These are phyloP conservation scores for Neolamprologus toae DNA, from an alignment of 2,113 vertebrate species.

Conservation along the genomic window DNA sequence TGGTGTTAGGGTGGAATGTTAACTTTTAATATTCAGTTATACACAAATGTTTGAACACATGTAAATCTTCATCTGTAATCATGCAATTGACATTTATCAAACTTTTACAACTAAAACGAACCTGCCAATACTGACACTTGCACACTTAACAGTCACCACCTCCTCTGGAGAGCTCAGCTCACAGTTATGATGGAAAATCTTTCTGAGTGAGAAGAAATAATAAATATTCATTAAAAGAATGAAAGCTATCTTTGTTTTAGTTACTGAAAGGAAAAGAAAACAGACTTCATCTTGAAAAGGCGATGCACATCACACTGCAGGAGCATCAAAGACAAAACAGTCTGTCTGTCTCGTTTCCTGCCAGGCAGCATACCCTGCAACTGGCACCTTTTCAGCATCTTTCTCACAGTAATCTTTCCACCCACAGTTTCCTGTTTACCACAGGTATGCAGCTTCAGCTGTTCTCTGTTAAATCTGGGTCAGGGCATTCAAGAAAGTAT, in stretches of 20 bases:
- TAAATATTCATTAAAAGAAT: not conserved
- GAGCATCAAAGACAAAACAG: not conserved
- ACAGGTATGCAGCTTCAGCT: too few species aligned
- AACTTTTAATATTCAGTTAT: rapidly evolving
- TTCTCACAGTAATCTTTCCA: too few species aligned
- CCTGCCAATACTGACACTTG: rapidly evolving
- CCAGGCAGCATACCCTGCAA: too few species aligned
- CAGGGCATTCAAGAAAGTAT: too few species aligned
- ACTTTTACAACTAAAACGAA: not conserved
- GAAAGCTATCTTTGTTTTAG: not conserved
- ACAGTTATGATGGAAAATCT: not conserved
- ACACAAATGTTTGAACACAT: not conserved
- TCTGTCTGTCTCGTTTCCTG: too few species aligned
- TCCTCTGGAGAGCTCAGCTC: not conserved
- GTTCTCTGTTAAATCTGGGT: too few species aligned
- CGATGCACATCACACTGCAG: not conserved
- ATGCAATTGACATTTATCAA: not conserved
- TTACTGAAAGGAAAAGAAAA: not conserved
- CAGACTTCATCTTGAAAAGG: not conserved
- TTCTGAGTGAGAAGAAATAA: rapidly evolving
- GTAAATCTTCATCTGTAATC: not conserved
- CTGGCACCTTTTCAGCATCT: too few species aligned
- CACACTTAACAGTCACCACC: rapidly evolving
- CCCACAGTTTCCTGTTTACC: too few species aligned
- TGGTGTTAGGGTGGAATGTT: rapidly evolving